Percentiles rank a stretch among this genome's conserved stretches.
Conservation (phyloP, 2,113 vertebrate genomes). For the Haemorhous mexicanus region DNA sequence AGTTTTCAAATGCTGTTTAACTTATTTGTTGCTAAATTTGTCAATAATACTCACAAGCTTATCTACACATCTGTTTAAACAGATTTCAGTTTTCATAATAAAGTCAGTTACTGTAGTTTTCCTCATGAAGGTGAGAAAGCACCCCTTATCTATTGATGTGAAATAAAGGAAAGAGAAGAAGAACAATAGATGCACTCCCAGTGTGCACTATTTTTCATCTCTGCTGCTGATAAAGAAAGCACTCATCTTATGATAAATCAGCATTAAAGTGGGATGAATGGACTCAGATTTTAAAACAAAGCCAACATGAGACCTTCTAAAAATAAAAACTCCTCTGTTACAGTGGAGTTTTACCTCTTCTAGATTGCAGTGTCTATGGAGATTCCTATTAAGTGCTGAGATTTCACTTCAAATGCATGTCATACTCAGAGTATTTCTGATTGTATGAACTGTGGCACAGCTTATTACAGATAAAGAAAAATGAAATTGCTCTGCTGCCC, state of each 20-base stretch:
- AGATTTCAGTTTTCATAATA: background rate
- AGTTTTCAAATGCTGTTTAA: background rate
- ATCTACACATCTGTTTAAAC: background rate
- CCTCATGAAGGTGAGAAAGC: background rate
- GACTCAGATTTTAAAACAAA: slow-evolving; percentile 38
- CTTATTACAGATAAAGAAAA: slow-evolving; percentile 11
- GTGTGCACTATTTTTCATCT: slow-evolving; percentile 22
- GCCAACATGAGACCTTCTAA: background rate
- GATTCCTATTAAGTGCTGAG: background rate
- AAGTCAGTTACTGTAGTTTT: background rate
- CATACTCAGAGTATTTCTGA: background rate
- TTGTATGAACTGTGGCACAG: background rate
- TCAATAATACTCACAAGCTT: background rate
- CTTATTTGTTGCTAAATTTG: background rate
- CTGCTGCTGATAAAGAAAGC: slow-evolving; percentile 11
- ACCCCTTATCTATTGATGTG: background rate
- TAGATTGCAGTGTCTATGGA: background rate
- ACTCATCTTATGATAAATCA: slow-evolving; percentile 41
- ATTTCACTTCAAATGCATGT: slow-evolving; percentile 12
- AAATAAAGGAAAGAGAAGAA: background rate
- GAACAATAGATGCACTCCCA: background rate
- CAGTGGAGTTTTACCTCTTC: background rate
- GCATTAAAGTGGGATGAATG: slow-evolving; percentile 7
- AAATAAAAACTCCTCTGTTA: background rate
- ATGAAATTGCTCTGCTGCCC: background rate